phyloP scores from a whole-genome alignment of 2,797 vertebrate genomes.

The Eulemur rubriventer region DNA sequence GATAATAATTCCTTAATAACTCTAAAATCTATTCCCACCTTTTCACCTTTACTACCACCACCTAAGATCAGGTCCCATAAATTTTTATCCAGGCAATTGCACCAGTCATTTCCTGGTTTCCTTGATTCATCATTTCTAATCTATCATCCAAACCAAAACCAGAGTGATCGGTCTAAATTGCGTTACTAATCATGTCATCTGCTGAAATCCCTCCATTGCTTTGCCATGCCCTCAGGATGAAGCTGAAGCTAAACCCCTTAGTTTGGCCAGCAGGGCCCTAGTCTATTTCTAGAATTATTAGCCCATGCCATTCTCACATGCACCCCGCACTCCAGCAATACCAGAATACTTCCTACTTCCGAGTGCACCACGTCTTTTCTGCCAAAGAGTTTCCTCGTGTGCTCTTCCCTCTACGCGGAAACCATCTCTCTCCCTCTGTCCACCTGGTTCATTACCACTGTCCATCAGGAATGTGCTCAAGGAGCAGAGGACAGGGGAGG shows the following conservation, averaged over 20 bases:
- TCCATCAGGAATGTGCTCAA: background rate
- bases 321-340: background rate
- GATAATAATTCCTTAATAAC: background rate
- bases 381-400: background rate
- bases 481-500: background rate
- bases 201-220: background rate
- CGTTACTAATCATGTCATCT: background rate
- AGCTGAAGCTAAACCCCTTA: background rate
- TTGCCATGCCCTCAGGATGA: background rate
- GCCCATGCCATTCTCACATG: background rate
- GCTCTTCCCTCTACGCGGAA: background rate
- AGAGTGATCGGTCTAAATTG: background rate
- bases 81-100: background rate
- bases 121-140: background rate
- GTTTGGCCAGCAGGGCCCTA: background rate
- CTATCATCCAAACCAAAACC: background rate
- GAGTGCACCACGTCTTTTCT: background rate
- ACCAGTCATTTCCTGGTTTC: background rate
- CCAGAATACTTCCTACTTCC: background rate
- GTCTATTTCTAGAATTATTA: background rate
- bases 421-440: background rate
- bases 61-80: background rate
- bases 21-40: background rate
- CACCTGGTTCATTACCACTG: background rate
- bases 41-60: background rate